Evolutionary conservation across 2,888 invertebrate genomes (phyloP), one percentile per base, ranked within the genome.

Genomic region (Dyspetes luteomarginatus): DNA sequence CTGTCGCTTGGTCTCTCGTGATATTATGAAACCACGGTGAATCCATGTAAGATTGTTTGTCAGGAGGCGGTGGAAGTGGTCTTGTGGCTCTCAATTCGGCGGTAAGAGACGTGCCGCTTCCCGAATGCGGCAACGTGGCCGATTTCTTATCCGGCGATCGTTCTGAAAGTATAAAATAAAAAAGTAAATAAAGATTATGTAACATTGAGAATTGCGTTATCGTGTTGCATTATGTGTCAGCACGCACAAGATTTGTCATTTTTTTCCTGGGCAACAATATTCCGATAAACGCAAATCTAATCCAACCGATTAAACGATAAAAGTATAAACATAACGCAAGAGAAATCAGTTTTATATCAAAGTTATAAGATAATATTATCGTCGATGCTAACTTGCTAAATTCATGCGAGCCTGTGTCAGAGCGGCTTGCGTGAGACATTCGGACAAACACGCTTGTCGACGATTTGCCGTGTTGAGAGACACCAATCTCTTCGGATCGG

Each of bases 11-110:
- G 56, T 91, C 90, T 69, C 91, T 87, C 1, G 89, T 88, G 12
- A 91, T 78, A 82, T 91, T 90, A 58, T 91, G 91, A 62, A 89
- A 92, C 91, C 91, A 92, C 19, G 90, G 85, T 56, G 88, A 88
- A 19, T 91, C 91, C 65, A 85, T 83, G 77, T 89, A 90, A 30
- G 90, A 87, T 26, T 85, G 83, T 75, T 78, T 84, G 26, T 87
- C 86, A 3, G 91, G 91, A 19, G 89, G 90, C 4, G 88, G 89
- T 41, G 91, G 91, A 41, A 91, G 75, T 19, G 91, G 91, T 80
- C 91, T 86, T 5, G 89, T 87, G 3, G 89, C 89, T 78, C 91
- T 89, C 36, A 88, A 88, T 69, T 84, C 85, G 9, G 84, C 85
- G 12, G 83, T 68, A 19, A 89, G 56, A 24, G 90, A 90, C n/a